A percentile compares a stretch with the other conserved stretches of the same genome.
phyloP scores from a whole-genome alignment of 1,140 invertebrate species.

The Drosophila nebulosa region DNA sequence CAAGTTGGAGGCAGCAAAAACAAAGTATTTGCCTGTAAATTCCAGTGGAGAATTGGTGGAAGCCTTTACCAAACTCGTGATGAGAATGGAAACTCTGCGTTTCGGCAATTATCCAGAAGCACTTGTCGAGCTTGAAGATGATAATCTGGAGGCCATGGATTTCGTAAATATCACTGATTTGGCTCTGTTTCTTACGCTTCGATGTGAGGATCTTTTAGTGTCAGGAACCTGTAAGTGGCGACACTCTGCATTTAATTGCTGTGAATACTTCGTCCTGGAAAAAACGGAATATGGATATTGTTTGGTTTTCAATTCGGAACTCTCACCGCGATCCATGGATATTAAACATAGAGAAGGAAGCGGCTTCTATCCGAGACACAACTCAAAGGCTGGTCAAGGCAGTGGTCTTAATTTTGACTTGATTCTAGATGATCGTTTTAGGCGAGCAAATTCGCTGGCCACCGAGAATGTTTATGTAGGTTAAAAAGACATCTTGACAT shows the following conservation, averaged over 20 bases:
- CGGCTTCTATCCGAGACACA: slow-evolving; percentile 58
- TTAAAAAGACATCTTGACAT: not conserved
- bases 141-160: slow-evolving; percentile 51
- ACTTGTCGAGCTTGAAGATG: slow-evolving; percentile 49
- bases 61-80: slow-evolving; percentile 39
- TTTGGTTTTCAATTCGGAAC: slow-evolving; percentile 59
- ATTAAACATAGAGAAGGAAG: slow-evolving; percentile 30
- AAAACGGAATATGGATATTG: slow-evolving; percentile 64
- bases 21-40: slow-evolving; percentile 53
- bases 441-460: slow-evolving; percentile 38
- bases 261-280: slow-evolving; percentile 59
- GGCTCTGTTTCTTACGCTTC: slow-evolving; percentile 27
- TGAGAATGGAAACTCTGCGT: slow-evolving; percentile 47
- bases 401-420: slow-evolving; percentile 59
- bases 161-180: slow-evolving; percentile 47
- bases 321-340: slow-evolving; percentile 29
- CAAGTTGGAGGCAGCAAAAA: slow-evolving; percentile 57
- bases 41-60: slow-evolving; percentile 30
- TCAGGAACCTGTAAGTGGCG: slow-evolving; percentile 50
- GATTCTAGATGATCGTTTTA: slow-evolving; percentile 39
- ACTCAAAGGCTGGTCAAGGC: slow-evolving; percentile 58
- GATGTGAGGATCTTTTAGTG: slow-evolving; percentile 54
- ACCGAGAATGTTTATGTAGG: slow-evolving; percentile 58
- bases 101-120: slow-evolving; percentile 42
- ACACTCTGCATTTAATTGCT: slow-evolving; percentile 50